phyloP scores from a whole-genome alignment of 2,888 invertebrate species.

The Drepana falcataria region DNA sequence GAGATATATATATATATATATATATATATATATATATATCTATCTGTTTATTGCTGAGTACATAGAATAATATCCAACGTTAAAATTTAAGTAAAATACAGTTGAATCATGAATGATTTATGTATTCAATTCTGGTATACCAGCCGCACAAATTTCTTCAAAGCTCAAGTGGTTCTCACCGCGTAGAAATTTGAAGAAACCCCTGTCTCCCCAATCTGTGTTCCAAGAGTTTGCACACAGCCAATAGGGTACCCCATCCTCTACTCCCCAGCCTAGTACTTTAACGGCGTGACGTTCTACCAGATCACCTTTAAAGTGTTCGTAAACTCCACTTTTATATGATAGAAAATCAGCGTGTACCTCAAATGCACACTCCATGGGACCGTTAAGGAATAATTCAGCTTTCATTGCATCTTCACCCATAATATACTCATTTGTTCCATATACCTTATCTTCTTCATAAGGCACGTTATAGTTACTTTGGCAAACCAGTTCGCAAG shows the following conservation, averaged over 20 bases:
- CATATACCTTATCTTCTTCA: conserved; percentile 82
- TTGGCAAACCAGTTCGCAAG: background rate
- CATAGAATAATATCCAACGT: too few relatives aligned
- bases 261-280: conserved; percentile 88
- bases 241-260: conserved; percentile 85
- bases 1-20: too few relatives aligned
- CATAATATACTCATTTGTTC: conserved; percentile 69
- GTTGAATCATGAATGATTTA: background rate
- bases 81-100: background rate
- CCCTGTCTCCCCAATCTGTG: conserved; percentile 88
- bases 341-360: conserved; percentile 86
- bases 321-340: conserved; percentile 83
- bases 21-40: too few relatives aligned
- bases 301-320: conserved; percentile 80
- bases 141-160: background rate
- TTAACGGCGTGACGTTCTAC: conserved; percentile 88
- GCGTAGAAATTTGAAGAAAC: conserved; percentile 83
- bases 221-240: conserved; percentile 92
- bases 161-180: conserved; percentile 2
- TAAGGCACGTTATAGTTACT: conserved; percentile 61
- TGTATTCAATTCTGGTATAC: background rate
- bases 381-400: conserved; percentile 87
- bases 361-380: conserved; percentile 87
- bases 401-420: conserved; percentile 80
- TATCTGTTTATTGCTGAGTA: too few relatives aligned